Percentiles rank a stretch among this genome's conserved stretches.
Evolutionary conservation across 1,140 invertebrate species (phyloP).

Genomic region (Harlomillsia oculata): DNA sequence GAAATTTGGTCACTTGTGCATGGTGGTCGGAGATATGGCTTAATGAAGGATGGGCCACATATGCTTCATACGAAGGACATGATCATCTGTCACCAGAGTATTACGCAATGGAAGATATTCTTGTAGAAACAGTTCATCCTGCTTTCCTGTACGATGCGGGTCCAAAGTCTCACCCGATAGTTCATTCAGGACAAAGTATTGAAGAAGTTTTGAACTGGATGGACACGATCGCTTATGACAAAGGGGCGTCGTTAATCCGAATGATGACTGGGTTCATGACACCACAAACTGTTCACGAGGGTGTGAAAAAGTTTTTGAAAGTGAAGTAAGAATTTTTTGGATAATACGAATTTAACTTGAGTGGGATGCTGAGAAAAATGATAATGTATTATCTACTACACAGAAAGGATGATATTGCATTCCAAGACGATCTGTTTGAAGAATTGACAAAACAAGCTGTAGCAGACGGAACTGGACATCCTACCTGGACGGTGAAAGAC

Average conservation of each 20-base stretch:
- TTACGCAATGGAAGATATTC: neutral
- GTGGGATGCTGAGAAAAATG: conserved; percentile 56
- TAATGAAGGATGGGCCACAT: conserved; percentile 30
- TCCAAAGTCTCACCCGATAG: conserved; percentile 6
- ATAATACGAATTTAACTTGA: conserved; percentile 53
- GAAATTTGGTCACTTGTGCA: conserved; percentile 19
- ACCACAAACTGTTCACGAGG: conserved; percentile 42
- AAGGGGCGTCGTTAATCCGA: conserved; percentile 40
- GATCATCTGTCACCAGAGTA: conserved; percentile 8
- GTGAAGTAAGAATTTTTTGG: conserved; percentile 9
- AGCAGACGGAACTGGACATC: conserved; percentile 44
- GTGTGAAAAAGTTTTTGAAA: conserved; percentile 37
- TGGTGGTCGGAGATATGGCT: conserved; percentile 20
- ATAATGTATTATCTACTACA: conserved; percentile 52
- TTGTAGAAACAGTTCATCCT: conserved; percentile 15
- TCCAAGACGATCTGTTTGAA: conserved; percentile 60
- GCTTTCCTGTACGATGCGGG: conserved; percentile 14
- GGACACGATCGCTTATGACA: conserved; percentile 23
- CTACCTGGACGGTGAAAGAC: conserved; percentile 53
- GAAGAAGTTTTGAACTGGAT: conserved; percentile 9
- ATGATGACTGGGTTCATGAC: conserved; percentile 48
- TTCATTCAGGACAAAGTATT: conserved; percentile 2
- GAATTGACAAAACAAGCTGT: conserved; percentile 50
- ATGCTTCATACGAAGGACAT: conserved; percentile 13
- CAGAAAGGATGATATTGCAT: conserved; percentile 54